phyloP scores from a whole-genome alignment of 2,888 invertebrate genomes.

The Conus canariensis region DNA sequence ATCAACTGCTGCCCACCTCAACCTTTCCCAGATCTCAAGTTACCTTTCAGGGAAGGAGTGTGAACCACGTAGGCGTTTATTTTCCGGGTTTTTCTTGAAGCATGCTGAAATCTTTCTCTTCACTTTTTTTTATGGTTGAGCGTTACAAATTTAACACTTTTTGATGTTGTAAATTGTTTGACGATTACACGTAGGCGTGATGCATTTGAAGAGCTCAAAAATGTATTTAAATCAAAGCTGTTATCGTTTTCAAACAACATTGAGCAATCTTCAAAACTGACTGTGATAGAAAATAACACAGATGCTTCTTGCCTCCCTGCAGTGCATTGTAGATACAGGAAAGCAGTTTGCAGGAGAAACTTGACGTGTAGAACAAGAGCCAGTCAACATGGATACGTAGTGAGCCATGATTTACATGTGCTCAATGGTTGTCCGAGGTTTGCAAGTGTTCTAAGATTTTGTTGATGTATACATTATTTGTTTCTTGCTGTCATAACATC shows the following conservation, averaged over 20 bases:
- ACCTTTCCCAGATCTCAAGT: too few relatives aligned
- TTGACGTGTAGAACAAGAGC: background rate
- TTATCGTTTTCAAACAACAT: background rate
- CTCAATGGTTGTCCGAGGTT: background rate
- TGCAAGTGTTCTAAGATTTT: background rate
- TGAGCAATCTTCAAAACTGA: too few relatives aligned
- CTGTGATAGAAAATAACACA: too few relatives aligned
- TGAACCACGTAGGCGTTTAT: too few relatives aligned
- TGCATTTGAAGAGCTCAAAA: background rate
- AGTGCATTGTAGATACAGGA: too few relatives aligned
- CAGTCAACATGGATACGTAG: background rate
- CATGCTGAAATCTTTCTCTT: background rate
- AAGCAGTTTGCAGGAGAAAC: background rate
- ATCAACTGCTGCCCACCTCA: too few relatives aligned
- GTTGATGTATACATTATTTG: constrained; percentile 22
- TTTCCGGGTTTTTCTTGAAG: background rate
- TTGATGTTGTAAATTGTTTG: background rate
- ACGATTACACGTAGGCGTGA: background rate
- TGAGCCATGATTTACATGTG: background rate
- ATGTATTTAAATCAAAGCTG: background rate
- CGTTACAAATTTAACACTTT: background rate
- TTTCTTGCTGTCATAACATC: constrained; percentile 5
- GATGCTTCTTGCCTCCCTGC: too few relatives aligned
- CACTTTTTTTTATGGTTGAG: background rate
- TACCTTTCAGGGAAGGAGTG: too few relatives aligned